A percentile compares a stretch with the other conserved stretches of the same genome.
Conservation (phyloP, 2,113 vertebrate species). For the Crotalus viridis region DNA sequence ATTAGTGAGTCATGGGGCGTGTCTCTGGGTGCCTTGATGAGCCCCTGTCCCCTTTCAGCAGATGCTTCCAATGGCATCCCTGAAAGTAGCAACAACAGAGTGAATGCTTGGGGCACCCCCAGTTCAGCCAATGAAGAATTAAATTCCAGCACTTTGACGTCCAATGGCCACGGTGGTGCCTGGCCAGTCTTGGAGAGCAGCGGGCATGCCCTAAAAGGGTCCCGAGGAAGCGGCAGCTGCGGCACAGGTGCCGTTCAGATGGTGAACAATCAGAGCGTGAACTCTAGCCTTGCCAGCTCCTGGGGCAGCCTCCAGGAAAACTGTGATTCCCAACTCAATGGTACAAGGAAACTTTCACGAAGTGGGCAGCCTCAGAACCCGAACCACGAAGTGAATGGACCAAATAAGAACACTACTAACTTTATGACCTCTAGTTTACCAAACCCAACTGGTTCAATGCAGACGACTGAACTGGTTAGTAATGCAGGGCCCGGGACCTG, state of each 20-base stretch:
- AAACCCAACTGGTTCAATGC: conserved; percentile 92
- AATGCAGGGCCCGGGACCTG: conserved; percentile 78
- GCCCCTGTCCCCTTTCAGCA: conserved; percentile 83
- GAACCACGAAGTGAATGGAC: conserved; percentile 97
- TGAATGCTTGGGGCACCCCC: conserved; percentile 83
- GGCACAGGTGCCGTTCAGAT: conserved; percentile 81
- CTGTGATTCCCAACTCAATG: conserved; percentile 85
- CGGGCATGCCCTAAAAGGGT: conserved; percentile 87
- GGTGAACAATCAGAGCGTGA: conserved; percentile 83
- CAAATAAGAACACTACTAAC: conserved; percentile 99
- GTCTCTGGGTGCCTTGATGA: conserved; percentile 78
- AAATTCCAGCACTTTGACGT: conserved; percentile 94
- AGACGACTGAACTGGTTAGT: conserved; percentile 82
- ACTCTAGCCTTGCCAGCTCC: conserved; percentile 81
- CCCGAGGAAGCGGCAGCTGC: conserved; percentile 76
- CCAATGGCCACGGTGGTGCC: conserved; percentile 95
- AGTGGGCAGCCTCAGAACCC: conserved; percentile 92
- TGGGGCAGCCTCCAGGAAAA: conserved; percentile 85
- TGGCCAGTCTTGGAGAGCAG: conserved; percentile 87
- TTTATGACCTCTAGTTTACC: conserved; percentile 98
- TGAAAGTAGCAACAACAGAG: conserved; percentile 80
- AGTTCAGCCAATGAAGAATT: conserved; percentile 87
- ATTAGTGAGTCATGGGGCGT: conserved; percentile 79
- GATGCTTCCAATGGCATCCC: conserved; percentile 80
- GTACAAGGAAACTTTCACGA: conserved; percentile 92